Evolutionary conservation across 37 sponge, comb jelly and placozoan genomes (phyloP), one percentile per base, ranked within the genome.

Genomic region (Crambe crambe): DNA sequence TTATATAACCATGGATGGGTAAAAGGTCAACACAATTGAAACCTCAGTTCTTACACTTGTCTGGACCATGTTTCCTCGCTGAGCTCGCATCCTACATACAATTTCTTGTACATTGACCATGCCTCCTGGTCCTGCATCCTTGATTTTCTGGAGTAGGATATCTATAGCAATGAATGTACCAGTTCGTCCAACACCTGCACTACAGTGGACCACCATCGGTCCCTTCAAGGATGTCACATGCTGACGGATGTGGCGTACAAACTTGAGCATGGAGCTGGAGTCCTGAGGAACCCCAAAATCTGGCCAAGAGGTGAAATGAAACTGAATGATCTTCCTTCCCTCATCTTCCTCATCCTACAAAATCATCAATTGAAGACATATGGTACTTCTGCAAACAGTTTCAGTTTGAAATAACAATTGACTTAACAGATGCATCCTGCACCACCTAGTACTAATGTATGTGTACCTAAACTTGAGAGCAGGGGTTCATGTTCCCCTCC

Each of bases 301-400:
- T 9, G 94, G 97, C 97, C 97, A 97, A 8, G 71, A 80, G 17
- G 75, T 78, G 82, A 82, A 97, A 73, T 97, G 97, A 80, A 89
- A 97, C 62, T 97, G 97, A 18, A 54, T 80, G 26, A 97, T 72
- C 51, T 6, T 47, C 12, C 51, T 62, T 17, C 59, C 59, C 29
- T 68, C 57, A 47, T 15, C 51, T 15, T 47, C 51, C 51, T n/a
- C n/a, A n/a, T n/a, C 3, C 58, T 37, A 20, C 77, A 76, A 32
- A 86, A 89, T 84, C n/a, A n/a, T n/a, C n/a, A n/a, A n/a, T n/a
- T n/a, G n/a, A n/a, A n/a, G n/a, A n/a, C n/a, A n/a, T n/a, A n/a
- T n/a, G n/a, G n/a, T n/a, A n/a, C n/a, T n/a, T n/a, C n/a, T n/a
- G n/a, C n/a, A n/a, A n/a, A n/a, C n/a, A n/a, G n/a, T n/a, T n/a